Conservation (phyloP, 2,797 vertebrate genomes). For the Labeo calbasu region DNA sequence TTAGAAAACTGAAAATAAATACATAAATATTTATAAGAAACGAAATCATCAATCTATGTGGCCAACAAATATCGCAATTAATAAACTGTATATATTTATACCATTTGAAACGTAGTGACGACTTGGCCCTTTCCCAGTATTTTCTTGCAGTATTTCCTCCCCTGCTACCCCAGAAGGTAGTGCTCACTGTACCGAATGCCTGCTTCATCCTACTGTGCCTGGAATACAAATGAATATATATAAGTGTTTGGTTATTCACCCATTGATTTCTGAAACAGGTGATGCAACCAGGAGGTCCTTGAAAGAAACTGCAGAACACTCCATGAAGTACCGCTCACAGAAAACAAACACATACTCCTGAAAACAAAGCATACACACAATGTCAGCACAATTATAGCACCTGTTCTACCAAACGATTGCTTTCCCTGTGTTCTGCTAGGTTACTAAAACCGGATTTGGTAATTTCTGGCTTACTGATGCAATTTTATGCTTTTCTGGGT, state of each 20-base stretch:
- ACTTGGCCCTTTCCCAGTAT: not conserved
- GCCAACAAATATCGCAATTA: not conserved
- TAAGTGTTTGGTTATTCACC: constrained; percentile 25
- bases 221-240: constrained; percentile 41
- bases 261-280: constrained; percentile 42
- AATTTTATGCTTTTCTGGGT: constrained; percentile 55
- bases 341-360: constrained; percentile 21
- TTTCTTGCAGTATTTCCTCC: not conserved
- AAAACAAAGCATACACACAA: not conserved
- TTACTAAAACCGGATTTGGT: constrained; percentile 21
- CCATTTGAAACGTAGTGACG: not conserved
- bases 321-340: not conserved
- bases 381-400: constrained; percentile 2
- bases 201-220: constrained; percentile 16
- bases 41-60: not conserved
- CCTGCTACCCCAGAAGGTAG: not conserved
- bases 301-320: constrained; percentile 27
- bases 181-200: constrained; percentile 1
- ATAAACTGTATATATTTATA: not conserved
- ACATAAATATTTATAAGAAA: not conserved
- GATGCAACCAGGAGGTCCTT: constrained; percentile 47
- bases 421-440: not conserved
- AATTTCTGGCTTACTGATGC: constrained; percentile 12
- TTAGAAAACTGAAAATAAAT: not conserved
- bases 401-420: constrained; percentile 2